A percentile compares a stretch with the other conserved stretches of the same genome.
Conservation (phyloP, 1,140 invertebrate species). For the Doryteuthis pealeii region DNA sequence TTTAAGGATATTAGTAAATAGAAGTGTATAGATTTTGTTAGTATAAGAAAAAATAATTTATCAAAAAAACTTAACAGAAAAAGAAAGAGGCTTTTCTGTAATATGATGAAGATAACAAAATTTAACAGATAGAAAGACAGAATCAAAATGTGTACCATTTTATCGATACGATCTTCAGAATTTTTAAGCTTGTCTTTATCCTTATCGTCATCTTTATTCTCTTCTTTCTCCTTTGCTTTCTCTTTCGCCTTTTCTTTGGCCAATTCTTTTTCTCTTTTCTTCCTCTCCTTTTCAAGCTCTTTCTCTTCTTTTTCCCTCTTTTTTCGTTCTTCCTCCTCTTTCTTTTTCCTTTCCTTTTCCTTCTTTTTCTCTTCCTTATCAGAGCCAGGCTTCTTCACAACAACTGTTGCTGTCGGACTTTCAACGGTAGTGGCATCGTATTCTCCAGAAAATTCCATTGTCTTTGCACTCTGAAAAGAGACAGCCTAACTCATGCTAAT, state of each 20-base stretch:
- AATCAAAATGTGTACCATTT: neutral
- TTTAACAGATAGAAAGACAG: no score
- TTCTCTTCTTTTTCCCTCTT: slow-evolving; percentile 18
- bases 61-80: no score
- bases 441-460: neutral
- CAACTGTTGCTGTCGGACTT: neutral
- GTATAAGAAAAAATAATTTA: no score
- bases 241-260: slow-evolving; percentile 17
- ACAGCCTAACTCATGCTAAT: slow-evolving; percentile 4
- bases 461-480: slow-evolving; percentile 12
- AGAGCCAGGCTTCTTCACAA: neutral
- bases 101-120: no score
- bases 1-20: no score
- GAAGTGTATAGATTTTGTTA: no score
- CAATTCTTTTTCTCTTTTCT: slow-evolving; percentile 15
- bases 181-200: neutral
- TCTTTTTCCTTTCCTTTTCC: slow-evolving; percentile 22
- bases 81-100: no score
- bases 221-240: neutral
- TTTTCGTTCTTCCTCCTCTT: slow-evolving; percentile 22
- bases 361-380: slow-evolving; percentile 18
- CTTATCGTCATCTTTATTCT: no score
- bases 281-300: slow-evolving; percentile 16
- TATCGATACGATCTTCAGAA: neutral
- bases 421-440: neutral